Base-by-base conservation (phyloP, 2,888 invertebrate species). In the Arge pagana region DNA sequence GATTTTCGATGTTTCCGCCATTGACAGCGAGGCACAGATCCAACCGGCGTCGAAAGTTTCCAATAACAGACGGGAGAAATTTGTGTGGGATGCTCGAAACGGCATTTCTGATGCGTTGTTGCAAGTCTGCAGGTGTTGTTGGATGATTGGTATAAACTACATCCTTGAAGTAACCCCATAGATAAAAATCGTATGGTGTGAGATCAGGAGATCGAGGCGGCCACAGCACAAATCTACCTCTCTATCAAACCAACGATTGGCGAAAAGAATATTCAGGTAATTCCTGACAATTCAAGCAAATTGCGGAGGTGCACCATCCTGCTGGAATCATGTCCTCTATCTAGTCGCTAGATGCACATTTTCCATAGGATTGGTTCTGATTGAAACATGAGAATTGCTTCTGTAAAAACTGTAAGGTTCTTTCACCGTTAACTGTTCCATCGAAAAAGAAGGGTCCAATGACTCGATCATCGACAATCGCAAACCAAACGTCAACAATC, bases 271-370 rank as follows among this genome's bases (percentile, higher is more conserved):
- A 36, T 48, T 37, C 10, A 56, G 26, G 19, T 35, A 37, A 28
- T 50, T 41, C 48, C 61, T 54, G 30, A 56, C 57, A 51, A 48
- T 43, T 30, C 45, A 13, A 52, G 56, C 48, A 41, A 54, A 62
- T 45, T 61, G 61, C 16, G 59, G 42, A 43, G 54, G 59, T 18
- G 53, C 56, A 33, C 60, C 56, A 78, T 77, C 26, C 24, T 56
- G 59, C 31, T 57, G 60, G 21, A 54, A 57, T 64, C 72, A 59
- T 43, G 26, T 33, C 48, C 54, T n/a, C n/a, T n/a, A n/a, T n/a
- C n/a, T 40, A 15, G 41, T 49, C 26, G 35, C 35, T 28, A 61
- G 39, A 37, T 42, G 30, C 26, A 61, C 50, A 39, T 57, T 52
- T 59, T 61, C 57, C 21, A 58, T 24, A 6, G 60, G 13, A 60